Evolutionary conservation across 2,888 invertebrate species (phyloP), one percentile per base, ranked within the genome.

Genomic region (Volucella inflata): DNA sequence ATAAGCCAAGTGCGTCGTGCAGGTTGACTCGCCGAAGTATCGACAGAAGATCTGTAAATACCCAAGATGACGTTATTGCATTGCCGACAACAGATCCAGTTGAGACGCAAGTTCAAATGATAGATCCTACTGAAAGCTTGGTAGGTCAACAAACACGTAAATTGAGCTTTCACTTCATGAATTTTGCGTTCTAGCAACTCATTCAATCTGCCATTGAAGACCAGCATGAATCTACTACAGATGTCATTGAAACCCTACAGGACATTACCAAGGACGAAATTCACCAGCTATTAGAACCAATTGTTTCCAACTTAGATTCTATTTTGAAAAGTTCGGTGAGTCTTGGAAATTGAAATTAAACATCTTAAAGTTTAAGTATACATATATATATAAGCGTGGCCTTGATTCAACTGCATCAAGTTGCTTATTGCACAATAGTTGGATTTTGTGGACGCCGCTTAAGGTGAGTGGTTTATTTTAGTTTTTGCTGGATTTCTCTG

Each of bases 271-370:
- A 90, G 65, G 88, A 89, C 44, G 88, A 89, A 77, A 87, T 89
- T n/a, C 88, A 89, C 30, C 87, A 91, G 68, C 89, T 91, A 12
- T 87, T 92, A 8, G 89, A 89, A 30, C 90, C 91, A 1, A 83
- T 84, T 30, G 21, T 76, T 8, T 55, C 38, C 12, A 84, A 62
- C 50, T 62, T 83, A 42, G 59, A 65, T n/a, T 36, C 70, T 2
- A 75, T 79, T 44, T 67, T 85, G n/a, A 76, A 51, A 21, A 67
- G 30, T n/a, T 48, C 76, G 85, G 85, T 85, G 59, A 85, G 84
- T 84, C 55, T 42, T 42, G 42, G 17, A 59, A 17, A 36, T 14
- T 14, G 8, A n/a, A 9, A 30, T n/a, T n/a, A n/a, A n/a, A n/a
- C n/a, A n/a, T n/a, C n/a, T n/a, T n/a, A n/a, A n/a, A n/a, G n/a